Conservation (phyloP, 2,888 invertebrate genomes). For the Fragum fragum region DNA sequence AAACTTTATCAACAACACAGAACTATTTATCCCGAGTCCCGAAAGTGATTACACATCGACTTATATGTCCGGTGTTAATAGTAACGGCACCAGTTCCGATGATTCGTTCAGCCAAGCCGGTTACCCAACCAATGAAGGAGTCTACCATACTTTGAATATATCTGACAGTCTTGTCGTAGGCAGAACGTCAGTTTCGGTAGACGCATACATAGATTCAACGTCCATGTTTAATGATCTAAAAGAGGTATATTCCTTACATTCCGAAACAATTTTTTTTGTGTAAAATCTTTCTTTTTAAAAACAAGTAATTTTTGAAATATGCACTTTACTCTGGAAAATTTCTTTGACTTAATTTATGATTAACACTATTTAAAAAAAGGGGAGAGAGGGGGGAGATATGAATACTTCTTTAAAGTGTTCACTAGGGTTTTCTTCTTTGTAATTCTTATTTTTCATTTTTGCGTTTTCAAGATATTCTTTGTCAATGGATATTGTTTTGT, state of each 20-base stretch:
- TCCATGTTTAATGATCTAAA: slow-evolving; percentile 25
- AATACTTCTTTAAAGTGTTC: too few species aligned
- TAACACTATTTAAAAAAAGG: too few species aligned
- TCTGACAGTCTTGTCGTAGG: neutral
- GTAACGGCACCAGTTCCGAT: neutral
- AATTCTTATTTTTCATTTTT: too few species aligned
- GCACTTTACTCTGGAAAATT: too few species aligned
- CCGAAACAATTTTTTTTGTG: too few species aligned
- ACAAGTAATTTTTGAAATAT: too few species aligned
- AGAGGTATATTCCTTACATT: slow-evolving; percentile 5
- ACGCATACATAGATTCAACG: slow-evolving; percentile 4
- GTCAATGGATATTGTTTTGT: too few species aligned
- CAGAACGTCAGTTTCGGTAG: neutral
- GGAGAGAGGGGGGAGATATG: too few species aligned
- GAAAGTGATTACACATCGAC: neutral
- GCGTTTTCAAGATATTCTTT: too few species aligned
- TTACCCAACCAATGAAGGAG: neutral
- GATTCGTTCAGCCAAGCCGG: neutral
- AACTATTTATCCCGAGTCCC: neutral
- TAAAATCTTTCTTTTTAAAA: too few species aligned
- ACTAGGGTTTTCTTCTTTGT: too few species aligned
- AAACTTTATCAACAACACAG: slow-evolving; percentile 33
- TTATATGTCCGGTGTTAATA: neutral
- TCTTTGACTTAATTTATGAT: too few species aligned
- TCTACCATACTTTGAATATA: neutral